Percentiles rank a stretch among this genome's conserved stretches.
phyloP scores from a whole-genome alignment of 2,113 vertebrate species.

The Megaceryle maxima region DNA sequence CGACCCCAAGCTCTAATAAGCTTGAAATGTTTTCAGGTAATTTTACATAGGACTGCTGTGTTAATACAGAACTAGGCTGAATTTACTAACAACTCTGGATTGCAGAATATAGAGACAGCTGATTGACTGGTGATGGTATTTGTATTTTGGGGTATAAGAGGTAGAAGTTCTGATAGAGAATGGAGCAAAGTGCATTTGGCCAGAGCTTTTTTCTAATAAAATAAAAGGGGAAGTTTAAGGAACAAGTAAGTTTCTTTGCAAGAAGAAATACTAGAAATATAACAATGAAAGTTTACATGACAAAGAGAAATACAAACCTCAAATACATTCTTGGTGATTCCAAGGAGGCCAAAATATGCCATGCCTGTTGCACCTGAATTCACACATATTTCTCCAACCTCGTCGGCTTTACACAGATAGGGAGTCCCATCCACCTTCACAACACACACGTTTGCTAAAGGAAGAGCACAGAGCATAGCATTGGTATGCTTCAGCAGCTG shows the following conservation, averaged over 20 bases:
- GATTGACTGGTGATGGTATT: not conserved
- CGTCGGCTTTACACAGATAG: slow-evolving; percentile 90
- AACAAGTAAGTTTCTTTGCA: not conserved
- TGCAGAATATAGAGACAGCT: not conserved
- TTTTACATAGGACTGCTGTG: not conserved
- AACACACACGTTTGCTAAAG: slow-evolving; percentile 85
- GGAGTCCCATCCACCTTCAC: slow-evolving; percentile 91
- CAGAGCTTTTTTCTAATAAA: not conserved
- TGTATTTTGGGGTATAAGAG: not conserved
- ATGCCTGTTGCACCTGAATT: slow-evolving; percentile 84
- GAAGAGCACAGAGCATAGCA: not conserved
- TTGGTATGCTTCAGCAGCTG: not conserved
- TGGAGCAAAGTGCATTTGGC: not conserved
- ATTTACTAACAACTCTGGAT: not conserved
- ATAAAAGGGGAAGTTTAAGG: not conserved
- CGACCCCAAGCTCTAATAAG: not conserved
- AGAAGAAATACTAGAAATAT: not conserved
- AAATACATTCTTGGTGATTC: slow-evolving; percentile 94
- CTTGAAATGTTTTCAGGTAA: not conserved
- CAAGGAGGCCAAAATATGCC: slow-evolving; percentile 89
- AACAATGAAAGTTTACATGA: not conserved
- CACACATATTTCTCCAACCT: slow-evolving; percentile 94
- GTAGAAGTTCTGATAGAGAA: not conserved
- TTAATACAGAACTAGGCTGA: not conserved
- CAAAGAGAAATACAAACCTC: slow-evolving; percentile 78